Conservation (phyloP, 2,797 vertebrate species). For the Dipus sagitta region DNA sequence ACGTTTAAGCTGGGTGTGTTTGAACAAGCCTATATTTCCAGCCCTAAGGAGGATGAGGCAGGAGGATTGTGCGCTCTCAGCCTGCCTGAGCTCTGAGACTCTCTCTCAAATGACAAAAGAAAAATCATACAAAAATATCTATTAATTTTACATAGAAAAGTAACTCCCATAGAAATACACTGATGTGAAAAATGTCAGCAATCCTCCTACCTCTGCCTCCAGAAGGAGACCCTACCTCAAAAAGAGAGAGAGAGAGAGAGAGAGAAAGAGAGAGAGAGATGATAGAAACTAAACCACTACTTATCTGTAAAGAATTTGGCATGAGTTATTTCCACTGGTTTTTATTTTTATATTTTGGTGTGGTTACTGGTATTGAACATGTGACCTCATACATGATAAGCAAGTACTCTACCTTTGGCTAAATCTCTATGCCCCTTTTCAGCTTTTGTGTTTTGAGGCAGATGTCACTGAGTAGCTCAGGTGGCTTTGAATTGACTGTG, state of each 20-base stretch:
- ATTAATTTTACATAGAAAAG: conserved; percentile 18
- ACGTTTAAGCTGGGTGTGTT: not conserved
- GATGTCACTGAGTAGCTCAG: not conserved
- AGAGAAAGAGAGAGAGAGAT: too few relatives aligned
- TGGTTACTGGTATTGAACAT: too few relatives aligned
- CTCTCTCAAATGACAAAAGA: too few relatives aligned
- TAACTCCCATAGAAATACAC: conserved; percentile 54
- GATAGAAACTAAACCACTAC: not conserved
- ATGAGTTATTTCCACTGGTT: not conserved
- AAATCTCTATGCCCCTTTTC: not conserved
- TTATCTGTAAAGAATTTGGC: conserved; percentile 16
- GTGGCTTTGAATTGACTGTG: not conserved
- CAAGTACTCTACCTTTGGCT: not conserved
- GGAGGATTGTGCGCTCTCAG: not conserved
- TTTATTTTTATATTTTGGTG: too few relatives aligned
- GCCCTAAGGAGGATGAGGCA: not conserved
- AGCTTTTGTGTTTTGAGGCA: not conserved
- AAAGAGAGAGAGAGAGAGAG: too few relatives aligned
- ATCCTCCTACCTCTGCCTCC: too few relatives aligned
- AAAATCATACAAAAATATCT: not conserved
- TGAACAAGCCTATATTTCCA: not conserved
- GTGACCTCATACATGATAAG: not conserved
- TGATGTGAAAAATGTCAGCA: not conserved
- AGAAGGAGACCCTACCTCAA: too few relatives aligned
- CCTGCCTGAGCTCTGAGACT: not conserved